These are phyloP conservation scores for Drosophila orena DNA, from an alignment of 1,140 invertebrate species.

Conservation along the genomic window DNA sequence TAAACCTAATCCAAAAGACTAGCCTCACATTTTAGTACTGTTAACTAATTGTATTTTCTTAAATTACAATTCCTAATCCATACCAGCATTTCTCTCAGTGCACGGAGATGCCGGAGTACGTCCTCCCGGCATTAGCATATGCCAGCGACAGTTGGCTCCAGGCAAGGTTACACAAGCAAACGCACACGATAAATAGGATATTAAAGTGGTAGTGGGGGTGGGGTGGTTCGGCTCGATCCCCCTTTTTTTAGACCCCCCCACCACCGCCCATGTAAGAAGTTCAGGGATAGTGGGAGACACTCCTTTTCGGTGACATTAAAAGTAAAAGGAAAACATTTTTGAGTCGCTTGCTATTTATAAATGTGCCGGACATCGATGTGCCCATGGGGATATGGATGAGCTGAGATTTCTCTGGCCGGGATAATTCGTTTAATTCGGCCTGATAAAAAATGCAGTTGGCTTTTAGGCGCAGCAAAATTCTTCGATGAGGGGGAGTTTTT, in stretches of 20 bases:
- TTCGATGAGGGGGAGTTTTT: slow-evolving; percentile 14
- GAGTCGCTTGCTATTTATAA: slow-evolving; percentile 58
- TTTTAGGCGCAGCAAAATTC: slow-evolving; percentile 68
- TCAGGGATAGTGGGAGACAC: slow-evolving; percentile 11
- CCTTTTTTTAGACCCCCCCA: background rate
- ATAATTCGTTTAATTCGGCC: slow-evolving; percentile 67
- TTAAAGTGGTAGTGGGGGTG: slow-evolving; percentile 19
- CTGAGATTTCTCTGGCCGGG: slow-evolving; percentile 27
- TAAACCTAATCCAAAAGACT: no score
- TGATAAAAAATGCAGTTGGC: slow-evolving; percentile 75
- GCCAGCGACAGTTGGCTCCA: slow-evolving; percentile 58
- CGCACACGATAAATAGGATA: slow-evolving; percentile 68
- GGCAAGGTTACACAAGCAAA: slow-evolving; percentile 71
- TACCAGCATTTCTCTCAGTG: slow-evolving; percentile 17
- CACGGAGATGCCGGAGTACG: slow-evolving; percentile 17
- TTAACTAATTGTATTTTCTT: no score
- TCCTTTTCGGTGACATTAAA: slow-evolving; percentile 30
- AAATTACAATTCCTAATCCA: background rate
- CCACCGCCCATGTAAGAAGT: slow-evolving; percentile 38
- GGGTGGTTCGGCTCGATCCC: background rate
- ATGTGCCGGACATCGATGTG: slow-evolving; percentile 45
- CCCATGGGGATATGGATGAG: slow-evolving; percentile 36
- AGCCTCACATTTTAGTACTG: no score
- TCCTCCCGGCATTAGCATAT: slow-evolving; percentile 67
- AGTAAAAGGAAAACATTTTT: slow-evolving; percentile 73